Evolutionary conservation across 35 echinoderm and acorn worm species (phyloP).

Genomic region (Strongylocentrotus purpuratus): DNA sequence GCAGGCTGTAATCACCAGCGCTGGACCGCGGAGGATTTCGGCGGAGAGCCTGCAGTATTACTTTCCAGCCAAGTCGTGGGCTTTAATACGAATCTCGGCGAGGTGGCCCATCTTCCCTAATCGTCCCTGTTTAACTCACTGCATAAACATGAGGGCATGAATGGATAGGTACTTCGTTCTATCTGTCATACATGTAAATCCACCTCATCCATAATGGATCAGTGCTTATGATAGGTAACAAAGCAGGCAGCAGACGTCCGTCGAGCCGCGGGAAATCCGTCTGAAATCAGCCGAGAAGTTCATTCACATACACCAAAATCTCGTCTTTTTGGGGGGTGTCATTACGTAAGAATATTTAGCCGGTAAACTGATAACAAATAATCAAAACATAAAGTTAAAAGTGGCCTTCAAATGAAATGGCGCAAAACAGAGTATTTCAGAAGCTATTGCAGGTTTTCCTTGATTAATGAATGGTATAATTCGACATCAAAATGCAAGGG

Average conservation of each 20-base stretch:
- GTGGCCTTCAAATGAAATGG: no score
- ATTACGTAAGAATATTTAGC: neutral
- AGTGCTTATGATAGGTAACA: neutral
- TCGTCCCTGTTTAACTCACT: slow-evolving; percentile 32
- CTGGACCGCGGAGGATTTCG: neutral
- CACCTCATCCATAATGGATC: slow-evolving; percentile 37
- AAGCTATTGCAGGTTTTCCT: no score
- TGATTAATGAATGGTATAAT: no score
- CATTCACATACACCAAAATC: neutral
- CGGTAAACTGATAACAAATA: no score
- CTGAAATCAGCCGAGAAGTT: neutral
- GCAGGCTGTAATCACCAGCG: slow-evolving; percentile 5
- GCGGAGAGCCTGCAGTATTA: slow-evolving; percentile 6
- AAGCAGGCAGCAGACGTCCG: neutral
- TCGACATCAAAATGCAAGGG: no score
- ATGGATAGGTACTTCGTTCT: neutral
- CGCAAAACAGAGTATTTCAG: no score
- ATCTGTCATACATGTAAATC: neutral
- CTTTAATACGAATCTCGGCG: neutral
- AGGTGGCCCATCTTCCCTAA: neutral
- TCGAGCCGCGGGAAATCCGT: neutral
- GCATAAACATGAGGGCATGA: slow-evolving; percentile 42
- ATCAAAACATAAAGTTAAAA: no score
- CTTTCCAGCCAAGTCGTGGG: slow-evolving; percentile 15
- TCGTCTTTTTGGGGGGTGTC: neutral